Evolutionary conservation across 2,888 invertebrate genomes (phyloP), one percentile per base, ranked within the genome.

Genomic region (Drosophila melanosoma): DNA sequence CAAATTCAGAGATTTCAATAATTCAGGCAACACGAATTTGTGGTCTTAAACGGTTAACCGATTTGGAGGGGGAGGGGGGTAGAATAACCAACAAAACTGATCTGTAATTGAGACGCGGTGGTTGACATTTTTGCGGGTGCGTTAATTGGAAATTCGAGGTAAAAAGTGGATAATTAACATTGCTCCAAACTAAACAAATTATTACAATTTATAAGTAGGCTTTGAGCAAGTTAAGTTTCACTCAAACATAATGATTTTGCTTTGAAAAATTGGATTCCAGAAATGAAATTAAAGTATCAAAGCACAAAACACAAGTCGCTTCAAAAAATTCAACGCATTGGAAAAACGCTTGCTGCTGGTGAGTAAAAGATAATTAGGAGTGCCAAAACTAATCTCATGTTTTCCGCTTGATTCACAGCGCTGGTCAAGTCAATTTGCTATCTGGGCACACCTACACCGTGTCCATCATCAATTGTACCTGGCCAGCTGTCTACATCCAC

Each of bases 231-330:
- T 5, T 29, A 0, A 35, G 15, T 35, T 35, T 35, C 36, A 7
- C 15, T 15, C 15, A 36, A 12, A 42, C 42, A 45, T 3, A 20
- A 36, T 29, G 15, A 3, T 26, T 29, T 12, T n/a, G 40, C 56
- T 45, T 59, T 69, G 23, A 35, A 69, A 69, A 82, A 80, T 63
- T 68, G 17, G 42, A 66, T 60, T 65, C 49, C 15, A 32, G 52
- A 74, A 70, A 88, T 84, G 84, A 88, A 84, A 86, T 84, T 84
- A 53, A 88, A 86, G 86, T 88, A 76, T 83, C 83, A 83, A 76
- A 84, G 74, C 56, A 26, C n/a, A 38, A 79, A 83, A 72, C 58
- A 60, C 59, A 72, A 61, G 11, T 36, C 52, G 33, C 35, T 65
- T 26, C 79, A 83, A 77, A 60, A 63, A 75, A 69, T 83, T 66